Conservation (phyloP, 2,888 invertebrate species). For the Mythimna lalbum region DNA sequence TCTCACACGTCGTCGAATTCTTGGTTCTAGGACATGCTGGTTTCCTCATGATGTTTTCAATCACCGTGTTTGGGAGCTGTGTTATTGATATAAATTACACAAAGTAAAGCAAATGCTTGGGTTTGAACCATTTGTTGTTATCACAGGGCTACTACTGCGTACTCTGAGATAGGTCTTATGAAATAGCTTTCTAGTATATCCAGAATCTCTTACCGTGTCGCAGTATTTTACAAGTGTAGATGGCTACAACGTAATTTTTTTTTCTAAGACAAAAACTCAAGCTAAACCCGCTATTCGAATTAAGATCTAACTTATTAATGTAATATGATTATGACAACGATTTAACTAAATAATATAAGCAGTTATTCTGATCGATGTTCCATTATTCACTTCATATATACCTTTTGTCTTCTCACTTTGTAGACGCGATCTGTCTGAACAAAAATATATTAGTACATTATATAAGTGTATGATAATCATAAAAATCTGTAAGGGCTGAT, state of each 20-base stretch:
- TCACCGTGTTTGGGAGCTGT: too few species aligned
- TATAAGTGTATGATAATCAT: slow-evolving; percentile 8
- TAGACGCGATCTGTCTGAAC: slow-evolving; percentile 29
- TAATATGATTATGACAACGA: slow-evolving; percentile 33
- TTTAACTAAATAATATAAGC: slow-evolving; percentile 35
- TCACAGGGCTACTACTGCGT: too few species aligned
- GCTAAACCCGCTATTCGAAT: slow-evolving; percentile 20
- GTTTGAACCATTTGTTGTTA: too few species aligned
- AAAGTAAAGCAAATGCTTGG: too few species aligned
- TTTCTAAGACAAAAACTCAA: neutral
- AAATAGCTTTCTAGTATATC: too few species aligned
- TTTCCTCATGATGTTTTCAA: too few species aligned
- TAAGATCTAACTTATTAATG: slow-evolving; percentile 12
- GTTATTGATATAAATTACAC: too few species aligned
- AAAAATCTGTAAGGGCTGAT: neutral
- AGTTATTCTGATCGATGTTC: slow-evolving; percentile 31
- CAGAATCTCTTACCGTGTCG: neutral
- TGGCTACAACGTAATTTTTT: too few species aligned
- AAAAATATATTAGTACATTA: slow-evolving; percentile 26
- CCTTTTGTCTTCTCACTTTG: slow-evolving; percentile 1
- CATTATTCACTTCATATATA: slow-evolving; percentile 26
- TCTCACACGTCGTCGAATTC: too few species aligned
- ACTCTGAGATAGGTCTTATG: too few species aligned
- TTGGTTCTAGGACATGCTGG: too few species aligned
- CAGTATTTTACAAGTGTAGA: neutral